phyloP scores from a whole-genome alignment of 2,797 vertebrate genomes.

The Enteromius fasciolatus region DNA sequence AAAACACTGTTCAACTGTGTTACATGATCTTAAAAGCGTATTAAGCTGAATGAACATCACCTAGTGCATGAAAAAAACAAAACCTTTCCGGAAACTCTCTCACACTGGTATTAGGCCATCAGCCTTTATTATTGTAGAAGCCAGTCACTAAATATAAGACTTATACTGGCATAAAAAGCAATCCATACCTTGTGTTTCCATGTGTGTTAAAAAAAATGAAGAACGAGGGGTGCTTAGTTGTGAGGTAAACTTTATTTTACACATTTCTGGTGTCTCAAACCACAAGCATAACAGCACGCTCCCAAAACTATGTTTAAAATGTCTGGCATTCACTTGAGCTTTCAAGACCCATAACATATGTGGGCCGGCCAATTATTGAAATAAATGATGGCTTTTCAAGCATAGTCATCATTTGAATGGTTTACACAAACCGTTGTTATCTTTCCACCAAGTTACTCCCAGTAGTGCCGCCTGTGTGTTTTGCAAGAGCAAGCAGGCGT shows the following conservation, averaged over 20 bases:
- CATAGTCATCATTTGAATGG: constrained; percentile 27
- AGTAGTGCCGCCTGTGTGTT: constrained; percentile 3
- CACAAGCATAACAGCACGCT: constrained; percentile 37
- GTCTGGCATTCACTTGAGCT: constrained; percentile 55
- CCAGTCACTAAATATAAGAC: background rate
- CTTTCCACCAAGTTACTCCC: constrained; percentile 16
- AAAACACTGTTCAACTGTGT: constrained; percentile 4
- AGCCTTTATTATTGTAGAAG: background rate
- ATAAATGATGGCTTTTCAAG: constrained; percentile 38
- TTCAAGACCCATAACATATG: constrained; percentile 53
- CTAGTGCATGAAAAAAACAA: background rate
- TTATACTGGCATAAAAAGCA: constrained; percentile 2
- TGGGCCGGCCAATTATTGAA: constrained; percentile 41
- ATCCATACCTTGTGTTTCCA: constrained; percentile 17
- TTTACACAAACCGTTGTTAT: constrained; percentile 46
- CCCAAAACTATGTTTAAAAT: constrained; percentile 63
- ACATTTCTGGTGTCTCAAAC: constrained; percentile 52
- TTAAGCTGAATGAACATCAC: background rate
- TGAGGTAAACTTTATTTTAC: constrained; percentile 50
- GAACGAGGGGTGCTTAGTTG: constrained; percentile 7
- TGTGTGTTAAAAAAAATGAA: background rate
- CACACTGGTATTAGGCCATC: background rate
- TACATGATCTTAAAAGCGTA: background rate
- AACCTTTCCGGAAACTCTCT: background rate
- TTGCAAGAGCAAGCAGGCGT: constrained; percentile 34